Conservation (phyloP, 1,140 invertebrate species). For the Cyphomyrmex costatus region DNA sequence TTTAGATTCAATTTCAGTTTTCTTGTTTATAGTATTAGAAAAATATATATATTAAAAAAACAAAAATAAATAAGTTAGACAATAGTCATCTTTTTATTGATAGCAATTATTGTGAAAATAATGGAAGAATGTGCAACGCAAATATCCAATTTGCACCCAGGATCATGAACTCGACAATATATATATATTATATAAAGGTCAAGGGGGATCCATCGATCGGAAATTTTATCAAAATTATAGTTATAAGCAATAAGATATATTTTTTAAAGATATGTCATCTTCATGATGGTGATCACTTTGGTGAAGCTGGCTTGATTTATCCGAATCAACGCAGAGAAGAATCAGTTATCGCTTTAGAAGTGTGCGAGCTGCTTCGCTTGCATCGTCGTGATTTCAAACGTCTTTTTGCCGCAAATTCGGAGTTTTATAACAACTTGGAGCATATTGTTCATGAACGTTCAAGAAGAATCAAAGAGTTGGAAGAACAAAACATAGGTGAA, state of each 20-base stretch:
- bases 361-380: conserved; percentile 79
- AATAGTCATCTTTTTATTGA: too few relatives aligned
- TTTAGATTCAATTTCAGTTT: too few relatives aligned
- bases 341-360: conserved; percentile 78
- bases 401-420: conserved; percentile 64
- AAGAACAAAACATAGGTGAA: neutral
- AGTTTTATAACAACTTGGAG: conserved; percentile 70
- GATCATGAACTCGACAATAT: too few relatives aligned
- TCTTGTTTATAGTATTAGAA: too few relatives aligned
- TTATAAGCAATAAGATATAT: conserved; percentile 25
- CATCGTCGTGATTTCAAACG: conserved; percentile 78
- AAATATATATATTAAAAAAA: too few relatives aligned
- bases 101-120: too few relatives aligned
- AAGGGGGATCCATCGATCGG: too few relatives aligned
- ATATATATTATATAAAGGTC: too few relatives aligned
- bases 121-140: too few relatives aligned
- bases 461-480: conserved; percentile 39
- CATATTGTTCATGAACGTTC: conserved; percentile 42
- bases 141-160: too few relatives aligned
- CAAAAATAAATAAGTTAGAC: too few relatives aligned
- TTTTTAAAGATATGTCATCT: conserved; percentile 85
- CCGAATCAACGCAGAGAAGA: conserved; percentile 75
- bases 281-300: conserved; percentile 86
- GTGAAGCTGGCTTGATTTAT: conserved; percentile 82
- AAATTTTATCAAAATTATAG: too few relatives aligned